Conservation (phyloP, 2,797 vertebrate genomes). For the Rhinella marina region DNA sequence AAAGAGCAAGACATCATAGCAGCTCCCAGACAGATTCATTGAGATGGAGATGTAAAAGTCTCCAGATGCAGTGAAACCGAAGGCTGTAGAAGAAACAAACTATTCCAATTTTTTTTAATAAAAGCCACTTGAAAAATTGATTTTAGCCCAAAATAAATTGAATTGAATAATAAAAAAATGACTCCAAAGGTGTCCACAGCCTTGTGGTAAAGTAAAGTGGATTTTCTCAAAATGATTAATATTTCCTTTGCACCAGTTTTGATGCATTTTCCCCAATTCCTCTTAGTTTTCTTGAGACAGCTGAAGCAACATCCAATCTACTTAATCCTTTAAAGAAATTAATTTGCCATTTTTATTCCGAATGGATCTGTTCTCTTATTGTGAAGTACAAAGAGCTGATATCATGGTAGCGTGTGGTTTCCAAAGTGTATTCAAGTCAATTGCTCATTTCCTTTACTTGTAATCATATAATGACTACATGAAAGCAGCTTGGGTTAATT, state of each 20-base stretch:
- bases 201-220: too few relatives aligned
- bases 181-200: too few relatives aligned
- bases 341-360: not conserved
- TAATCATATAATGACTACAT: slow-evolving; percentile 1
- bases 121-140: too few relatives aligned
- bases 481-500: slow-evolving; percentile 4
- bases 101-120: too few relatives aligned
- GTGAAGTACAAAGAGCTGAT: slow-evolving; percentile 11
- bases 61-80: too few relatives aligned
- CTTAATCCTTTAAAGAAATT: not conserved
- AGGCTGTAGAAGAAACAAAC: too few relatives aligned
- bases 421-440: slow-evolving; percentile 1
- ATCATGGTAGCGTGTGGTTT: not conserved
- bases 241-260: not conserved
- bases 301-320: not conserved
- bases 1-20: too few relatives aligned
- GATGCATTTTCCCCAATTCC: not conserved
- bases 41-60: too few relatives aligned
- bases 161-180: too few relatives aligned
- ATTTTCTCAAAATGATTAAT: too few relatives aligned
- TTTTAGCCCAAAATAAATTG: too few relatives aligned
- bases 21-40: too few relatives aligned
- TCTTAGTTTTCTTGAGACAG: not conserved
- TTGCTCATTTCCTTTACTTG: not conserved
- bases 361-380: slow-evolving; percentile 1